Conservation (phyloP, 2,113 vertebrate species). For the Tinamus guttatus region DNA sequence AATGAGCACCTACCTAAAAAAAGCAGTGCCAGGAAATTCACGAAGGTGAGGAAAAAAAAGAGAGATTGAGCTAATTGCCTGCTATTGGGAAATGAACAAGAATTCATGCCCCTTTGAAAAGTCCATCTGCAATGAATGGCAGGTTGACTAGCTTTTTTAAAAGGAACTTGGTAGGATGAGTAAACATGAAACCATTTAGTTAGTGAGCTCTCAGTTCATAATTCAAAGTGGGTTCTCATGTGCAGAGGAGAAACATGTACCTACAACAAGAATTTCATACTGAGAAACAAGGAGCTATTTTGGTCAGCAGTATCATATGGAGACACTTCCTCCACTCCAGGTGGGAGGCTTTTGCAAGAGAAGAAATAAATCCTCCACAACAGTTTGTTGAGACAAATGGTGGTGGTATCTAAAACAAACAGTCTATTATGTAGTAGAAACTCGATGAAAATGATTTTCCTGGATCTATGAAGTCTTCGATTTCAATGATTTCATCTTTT, state of each 20-base stretch:
- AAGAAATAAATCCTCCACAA: conserved; percentile 15
- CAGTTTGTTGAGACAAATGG: neutral
- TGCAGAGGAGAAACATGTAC: neutral
- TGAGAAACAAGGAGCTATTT: conserved; percentile 47
- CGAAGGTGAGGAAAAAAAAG: neutral
- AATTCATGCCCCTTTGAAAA: neutral
- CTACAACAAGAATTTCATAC: neutral
- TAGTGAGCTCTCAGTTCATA: conserved; percentile 47
- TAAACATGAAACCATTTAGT: conserved; percentile 31
- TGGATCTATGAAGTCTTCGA: neutral
- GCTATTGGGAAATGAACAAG: neutral
- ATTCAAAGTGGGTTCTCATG: conserved; percentile 27
- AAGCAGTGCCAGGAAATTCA: neutral
- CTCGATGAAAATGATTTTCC: neutral
- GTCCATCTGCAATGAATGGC: neutral
- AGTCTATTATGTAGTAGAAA: neutral
- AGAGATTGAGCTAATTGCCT: neutral
- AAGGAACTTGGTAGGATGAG: neutral
- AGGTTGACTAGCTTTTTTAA: neutral
- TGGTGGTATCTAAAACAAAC: neutral
- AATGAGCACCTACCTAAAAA: neutral
- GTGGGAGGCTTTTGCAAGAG: conserved; percentile 10
- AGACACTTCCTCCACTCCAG: conserved; percentile 10
- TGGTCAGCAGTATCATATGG: neutral
- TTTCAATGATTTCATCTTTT: neutral